Base-by-base conservation (phyloP, 2,113 vertebrate genomes). In the Panurus biarmicus region DNA sequence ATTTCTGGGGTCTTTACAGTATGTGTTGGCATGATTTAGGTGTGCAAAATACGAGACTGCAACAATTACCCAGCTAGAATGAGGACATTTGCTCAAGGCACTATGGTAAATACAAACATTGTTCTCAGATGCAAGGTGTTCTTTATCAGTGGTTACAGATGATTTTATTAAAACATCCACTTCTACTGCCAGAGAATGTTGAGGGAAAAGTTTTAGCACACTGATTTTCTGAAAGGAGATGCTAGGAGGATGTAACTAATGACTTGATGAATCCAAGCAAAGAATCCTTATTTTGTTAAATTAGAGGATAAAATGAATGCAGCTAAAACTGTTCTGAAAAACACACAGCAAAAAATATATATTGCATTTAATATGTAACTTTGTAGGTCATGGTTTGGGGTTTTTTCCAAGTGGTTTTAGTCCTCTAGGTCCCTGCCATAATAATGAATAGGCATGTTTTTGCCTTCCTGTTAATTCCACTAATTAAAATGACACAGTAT, bases 1-100 rank as follows among this genome's bases (percentile, higher is more conserved):
- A 25, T 70, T 90, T 74, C 79, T 92, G 67, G 45, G 57, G 69
- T 85, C 90, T 94, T 77, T 91, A 79, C 31, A 76, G 31, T 83
- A 76, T 66, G 42, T 72, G 64, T 87, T 96, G 94, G 82, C 89
- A 86, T 88, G 85, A 51, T 77, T 70, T 79, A 94, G 93, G 93
- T 93, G 93, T 94, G 93, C 93, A 96, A 95, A 96, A 94, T 95
- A 77, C 72, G 91, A 94, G 94, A 85, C 91, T 74, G 58, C 72
- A 86, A 36, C 44, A 76, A 71, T 40, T 87, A 93, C 36, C 36
- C 81, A 54, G 60, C 44, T 91, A 88, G 40, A 85, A 73, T 9
- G 36, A 87, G 67, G 48, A 73, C 78, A 26, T 53, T 94, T 89
- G 65, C 64, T 85, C 53, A 88, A 87, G 69, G 45, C 69, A 19